phyloP scores from a whole-genome alignment of 2,888 invertebrate genomes.

The Drosophila nr. perissopoda region DNA sequence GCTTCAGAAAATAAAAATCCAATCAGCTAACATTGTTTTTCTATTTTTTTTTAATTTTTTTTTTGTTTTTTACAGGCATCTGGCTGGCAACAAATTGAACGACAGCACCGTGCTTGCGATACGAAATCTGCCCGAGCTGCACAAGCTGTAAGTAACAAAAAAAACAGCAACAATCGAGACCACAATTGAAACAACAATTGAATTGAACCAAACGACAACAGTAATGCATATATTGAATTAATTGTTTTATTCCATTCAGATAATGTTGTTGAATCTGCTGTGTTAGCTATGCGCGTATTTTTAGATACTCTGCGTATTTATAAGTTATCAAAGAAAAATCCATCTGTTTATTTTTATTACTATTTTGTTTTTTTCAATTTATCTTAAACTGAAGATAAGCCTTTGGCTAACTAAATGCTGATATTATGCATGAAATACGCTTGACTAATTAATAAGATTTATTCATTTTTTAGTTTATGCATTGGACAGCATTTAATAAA shows the following conservation, averaged over 20 bases:
- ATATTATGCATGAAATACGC: background rate
- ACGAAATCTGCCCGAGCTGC: slow-evolving; percentile 85
- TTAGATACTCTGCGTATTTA: slow-evolving; percentile 25
- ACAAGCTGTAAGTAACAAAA: slow-evolving; percentile 85
- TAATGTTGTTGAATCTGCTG: slow-evolving; percentile 31
- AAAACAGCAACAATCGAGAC: background rate
- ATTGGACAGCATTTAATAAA: background rate
- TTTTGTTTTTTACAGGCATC: slow-evolving; percentile 85
- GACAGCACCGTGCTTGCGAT: slow-evolving; percentile 85
- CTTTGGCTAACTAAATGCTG: slow-evolving; percentile 5
- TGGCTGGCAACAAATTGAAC: slow-evolving; percentile 86
- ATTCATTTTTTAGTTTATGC: background rate
- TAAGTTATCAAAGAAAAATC: slow-evolving; percentile 13
- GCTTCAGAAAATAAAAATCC: slow-evolving; percentile 24
- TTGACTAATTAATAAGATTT: background rate
- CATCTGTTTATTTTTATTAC: slow-evolving; percentile 17
- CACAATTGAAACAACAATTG: background rate
- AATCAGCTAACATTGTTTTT: slow-evolving; percentile 56
- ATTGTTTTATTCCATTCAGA: slow-evolving; percentile 35
- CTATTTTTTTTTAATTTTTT: background rate
- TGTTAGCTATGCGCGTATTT: slow-evolving; percentile 21
- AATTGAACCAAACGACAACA: background rate
- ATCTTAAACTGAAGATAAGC: slow-evolving; percentile 13
- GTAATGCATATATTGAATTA: slow-evolving; percentile 4
- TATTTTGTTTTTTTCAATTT: slow-evolving; percentile 7